These are phyloP conservation scores for Macropis europaea DNA, from an alignment of 2,888 invertebrate genomes.

Conservation along the genomic window DNA sequence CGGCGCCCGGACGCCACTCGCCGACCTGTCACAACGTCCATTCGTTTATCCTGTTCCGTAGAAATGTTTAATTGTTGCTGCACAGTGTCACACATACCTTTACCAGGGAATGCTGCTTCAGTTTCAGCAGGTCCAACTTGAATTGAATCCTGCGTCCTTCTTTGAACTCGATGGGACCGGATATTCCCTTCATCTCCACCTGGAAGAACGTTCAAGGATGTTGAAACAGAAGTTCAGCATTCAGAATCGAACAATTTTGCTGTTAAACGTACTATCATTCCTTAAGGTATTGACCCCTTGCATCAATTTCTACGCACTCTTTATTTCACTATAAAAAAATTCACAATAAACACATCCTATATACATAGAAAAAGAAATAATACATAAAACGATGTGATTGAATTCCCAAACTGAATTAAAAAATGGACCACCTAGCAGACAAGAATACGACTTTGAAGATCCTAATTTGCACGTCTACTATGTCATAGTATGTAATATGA, in stretches of 20 bases:
- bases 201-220: conserved; percentile 73
- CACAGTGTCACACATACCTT: conserved; percentile 80
- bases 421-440: too few species aligned
- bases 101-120: conserved; percentile 87
- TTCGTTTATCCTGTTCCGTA: background rate
- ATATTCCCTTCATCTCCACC: conserved; percentile 90
- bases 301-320: too few species aligned
- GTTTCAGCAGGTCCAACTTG: conserved; percentile 87
- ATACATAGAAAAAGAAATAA: too few species aligned
- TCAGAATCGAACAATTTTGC: background rate
- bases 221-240: background rate
- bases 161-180: conserved; percentile 90
- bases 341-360: too few species aligned
- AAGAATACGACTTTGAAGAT: too few species aligned
- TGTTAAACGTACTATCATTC: too few species aligned
- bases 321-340: too few species aligned
- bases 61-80: background rate
- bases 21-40: conserved; percentile 81
- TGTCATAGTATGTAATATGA: too few species aligned
- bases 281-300: too few species aligned
- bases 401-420: too few species aligned
- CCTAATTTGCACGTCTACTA: too few species aligned
- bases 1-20: conserved; percentile 86
- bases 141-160: conserved; percentile 88
- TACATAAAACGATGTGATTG: too few species aligned